Percentiles rank a stretch among this genome's conserved stretches.
Conservation (phyloP, 2,797 vertebrate species). For the Sebastiscus tertius region DNA sequence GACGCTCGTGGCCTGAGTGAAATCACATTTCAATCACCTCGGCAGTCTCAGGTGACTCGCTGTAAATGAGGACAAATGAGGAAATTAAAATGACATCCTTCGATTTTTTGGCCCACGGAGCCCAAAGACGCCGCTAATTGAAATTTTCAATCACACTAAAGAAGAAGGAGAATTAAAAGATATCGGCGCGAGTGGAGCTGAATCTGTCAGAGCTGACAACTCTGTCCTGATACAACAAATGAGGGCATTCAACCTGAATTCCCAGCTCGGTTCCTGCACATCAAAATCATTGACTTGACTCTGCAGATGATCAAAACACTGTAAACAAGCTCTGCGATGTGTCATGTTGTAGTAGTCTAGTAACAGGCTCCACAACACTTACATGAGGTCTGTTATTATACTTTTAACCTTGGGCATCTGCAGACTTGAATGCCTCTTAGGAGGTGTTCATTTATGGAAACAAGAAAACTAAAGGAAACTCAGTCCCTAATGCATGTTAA, state of each 20-base stretch:
- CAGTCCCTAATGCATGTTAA: slow-evolving; percentile 30
- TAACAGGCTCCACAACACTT: neutral
- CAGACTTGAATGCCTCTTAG: neutral
- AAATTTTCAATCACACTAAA: slow-evolving; percentile 60
- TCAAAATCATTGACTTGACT: neutral
- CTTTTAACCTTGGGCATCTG: slow-evolving; percentile 22
- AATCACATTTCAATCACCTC: slow-evolving; percentile 72
- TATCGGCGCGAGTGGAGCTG: slow-evolving; percentile 26
- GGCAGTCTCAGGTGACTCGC: slow-evolving; percentile 61
- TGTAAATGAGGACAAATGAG: slow-evolving; percentile 73
- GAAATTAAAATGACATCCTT: slow-evolving; percentile 65
- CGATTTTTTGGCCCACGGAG: slow-evolving; percentile 48
- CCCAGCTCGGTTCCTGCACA: slow-evolving; percentile 9
- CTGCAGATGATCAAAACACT: slow-evolving; percentile 10
- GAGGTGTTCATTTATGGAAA: neutral
- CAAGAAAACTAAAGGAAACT: slow-evolving; percentile 11
- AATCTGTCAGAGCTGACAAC: slow-evolving; percentile 46
- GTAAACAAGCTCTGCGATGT: slow-evolving; percentile 22
- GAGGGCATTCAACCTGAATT: neutral
- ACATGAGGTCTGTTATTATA: neutral
- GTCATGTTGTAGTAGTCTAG: neutral
- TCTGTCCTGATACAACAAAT: slow-evolving; percentile 5
- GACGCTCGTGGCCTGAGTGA: slow-evolving; percentile 33
- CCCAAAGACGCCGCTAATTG: slow-evolving; percentile 57
- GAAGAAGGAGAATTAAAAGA: slow-evolving; percentile 21